Base-by-base conservation (phyloP, 1,140 invertebrate genomes). In the Centruroides sculpturatus region DNA sequence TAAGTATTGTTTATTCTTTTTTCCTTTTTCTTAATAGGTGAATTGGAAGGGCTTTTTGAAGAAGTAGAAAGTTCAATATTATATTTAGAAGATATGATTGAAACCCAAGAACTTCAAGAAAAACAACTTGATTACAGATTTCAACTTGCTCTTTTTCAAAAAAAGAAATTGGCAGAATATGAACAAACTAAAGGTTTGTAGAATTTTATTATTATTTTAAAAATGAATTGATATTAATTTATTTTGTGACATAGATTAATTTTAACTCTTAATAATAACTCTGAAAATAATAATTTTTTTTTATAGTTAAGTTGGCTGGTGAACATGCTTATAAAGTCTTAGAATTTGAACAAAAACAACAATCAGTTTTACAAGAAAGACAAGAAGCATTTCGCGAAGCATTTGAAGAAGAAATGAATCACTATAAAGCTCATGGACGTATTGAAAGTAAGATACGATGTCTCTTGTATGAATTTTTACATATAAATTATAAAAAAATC, bases 311-410 rank as follows among this genome's bases (percentile, higher is more conserved):
- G 66, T 66, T 84, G 12, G 79, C 79, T 35, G 70, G 71, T 12
- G 77, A 83, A 48, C 82, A 84, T 72, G 74, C 77, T 6, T 71
- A 78, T 51, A 78, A 77, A 69, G 73, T 83, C 5, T 69, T 74
- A 41, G 74, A 79, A 56, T 71, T 77, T 66, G 82, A 85, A 67
- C 67, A 75, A 35, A 76, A 74, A 35, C 78, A 80, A 60, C 77
- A 80, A 60, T 71, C 75, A 61, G 71, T 75, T 41, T 69, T 84
- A 53, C 78, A 80, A 67, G 83, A 85, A 69, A 73, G 82, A 62
- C 81, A 83, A 68, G 77, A 80, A 69, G 81, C 79, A 1, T 85
- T 84, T 70, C 78, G 81, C 61, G 78, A 83, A 70, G 82, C 78
- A n/a, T 85, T 85, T 71, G 78, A 81, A 71, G 77, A 79, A 67